Evolutionary conservation across 2,888 invertebrate genomes (phyloP).

Genomic region (Yponomeuta evonymella): DNA sequence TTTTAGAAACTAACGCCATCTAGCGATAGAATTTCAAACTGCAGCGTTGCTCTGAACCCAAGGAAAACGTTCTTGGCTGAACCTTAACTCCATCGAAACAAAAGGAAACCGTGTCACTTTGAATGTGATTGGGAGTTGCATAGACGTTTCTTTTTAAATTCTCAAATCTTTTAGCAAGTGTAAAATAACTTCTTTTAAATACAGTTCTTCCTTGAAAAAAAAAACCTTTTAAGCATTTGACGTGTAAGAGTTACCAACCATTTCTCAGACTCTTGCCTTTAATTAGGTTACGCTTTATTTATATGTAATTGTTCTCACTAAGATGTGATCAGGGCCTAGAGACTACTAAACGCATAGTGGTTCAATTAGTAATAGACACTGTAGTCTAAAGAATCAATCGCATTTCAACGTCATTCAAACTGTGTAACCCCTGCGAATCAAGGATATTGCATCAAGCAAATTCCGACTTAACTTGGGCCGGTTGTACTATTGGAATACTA

Average conservation of each 20-base stretch:
- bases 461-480: too few relatives aligned
- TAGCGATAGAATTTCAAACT: constrained; percentile 41
- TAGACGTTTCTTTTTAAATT: too few relatives aligned
- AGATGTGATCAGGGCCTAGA: constrained; percentile 30
- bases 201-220: constrained; percentile 14
- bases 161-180: neutral
- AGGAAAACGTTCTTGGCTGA: too few relatives aligned
- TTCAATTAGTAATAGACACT: too few relatives aligned
- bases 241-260: constrained; percentile 48
- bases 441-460: too few relatives aligned
- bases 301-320: constrained; percentile 46
- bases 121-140: neutral
- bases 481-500: neutral
- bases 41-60: constrained; percentile 32
- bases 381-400: too few relatives aligned
- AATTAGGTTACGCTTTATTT: constrained; percentile 56
- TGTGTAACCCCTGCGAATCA: too few relatives aligned
- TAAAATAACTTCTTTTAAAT: neutral
- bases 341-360: too few relatives aligned
- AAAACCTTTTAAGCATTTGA: constrained; percentile 33
- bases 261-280: constrained; percentile 40
- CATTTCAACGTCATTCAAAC: too few relatives aligned
- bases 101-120: neutral
- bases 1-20: constrained; percentile 23
- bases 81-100: neutral